A percentile compares a stretch with the other conserved stretches of the same genome.
These are phyloP conservation scores for Xenopus borealis DNA, from an alignment of 2,113 vertebrate species.

Conservation along the genomic window DNA sequence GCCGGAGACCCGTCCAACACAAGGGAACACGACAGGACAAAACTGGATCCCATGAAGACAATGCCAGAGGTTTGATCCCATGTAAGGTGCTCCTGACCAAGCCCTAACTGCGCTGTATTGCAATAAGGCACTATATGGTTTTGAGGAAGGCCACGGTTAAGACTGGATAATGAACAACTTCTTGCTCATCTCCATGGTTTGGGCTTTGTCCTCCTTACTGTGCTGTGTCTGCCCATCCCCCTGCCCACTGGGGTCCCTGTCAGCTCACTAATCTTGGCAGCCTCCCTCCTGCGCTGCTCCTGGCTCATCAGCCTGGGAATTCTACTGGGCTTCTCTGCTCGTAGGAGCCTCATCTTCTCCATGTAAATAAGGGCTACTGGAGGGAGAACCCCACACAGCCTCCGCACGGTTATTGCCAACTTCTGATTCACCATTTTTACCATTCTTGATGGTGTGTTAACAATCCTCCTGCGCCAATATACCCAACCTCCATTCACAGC, in stretches of 20 bases:
- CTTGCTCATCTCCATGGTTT: conserved; percentile 59
- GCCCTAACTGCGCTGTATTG: background rate
- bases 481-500: conserved; percentile 28
- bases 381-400: conserved; percentile 65
- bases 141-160: background rate
- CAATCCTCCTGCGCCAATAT: conserved; percentile 42
- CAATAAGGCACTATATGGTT: conserved; percentile 30
- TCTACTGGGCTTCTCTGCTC: conserved; percentile 67
- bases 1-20: conserved; percentile 9
- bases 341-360: conserved; percentile 69
- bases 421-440: conserved; percentile 55
- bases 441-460: conserved; percentile 45
- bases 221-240: conserved; percentile 42
- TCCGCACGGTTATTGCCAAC: conserved; percentile 58
- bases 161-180: background rate
- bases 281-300: conserved; percentile 52
- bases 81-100: background rate
- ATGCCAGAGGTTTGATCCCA: background rate
- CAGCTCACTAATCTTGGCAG: conserved; percentile 14
- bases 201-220: conserved; percentile 45
- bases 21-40: background rate
- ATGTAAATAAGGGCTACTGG: conserved; percentile 58
- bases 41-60: background rate
- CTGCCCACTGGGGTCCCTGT: conserved; percentile 27
- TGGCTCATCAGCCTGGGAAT: conserved; percentile 72